Evolutionary conservation across 2,797 vertebrate species (phyloP).

Genomic region (Synaphobranchus kaupii): DNA sequence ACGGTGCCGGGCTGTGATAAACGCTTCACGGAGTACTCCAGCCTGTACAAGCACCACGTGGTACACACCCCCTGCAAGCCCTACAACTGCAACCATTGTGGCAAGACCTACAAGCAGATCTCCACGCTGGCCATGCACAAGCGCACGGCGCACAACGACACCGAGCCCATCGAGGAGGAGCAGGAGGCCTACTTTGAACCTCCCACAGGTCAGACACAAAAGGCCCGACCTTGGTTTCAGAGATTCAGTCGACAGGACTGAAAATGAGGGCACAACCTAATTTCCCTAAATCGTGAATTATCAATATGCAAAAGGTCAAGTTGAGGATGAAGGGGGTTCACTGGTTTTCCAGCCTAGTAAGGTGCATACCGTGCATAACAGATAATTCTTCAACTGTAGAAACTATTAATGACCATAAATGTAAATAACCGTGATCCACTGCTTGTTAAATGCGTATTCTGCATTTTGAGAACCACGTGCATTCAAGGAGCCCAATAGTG

Average conservation of each 20-base stretch:
- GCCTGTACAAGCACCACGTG: slow-evolving; percentile 98
- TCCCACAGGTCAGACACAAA: slow-evolving; percentile 78
- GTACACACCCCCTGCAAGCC: slow-evolving; percentile 99
- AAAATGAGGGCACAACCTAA: too few relatives aligned
- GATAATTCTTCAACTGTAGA: not conserved
- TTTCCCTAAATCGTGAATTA: not conserved
- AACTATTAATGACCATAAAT: not conserved
- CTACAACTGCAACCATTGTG: slow-evolving; percentile 98
- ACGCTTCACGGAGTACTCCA: slow-evolving; percentile 98
- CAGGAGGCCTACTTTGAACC: slow-evolving; percentile 96
- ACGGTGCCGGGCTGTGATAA: slow-evolving; percentile 98
- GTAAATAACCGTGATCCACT: not conserved
- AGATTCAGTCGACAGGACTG: not conserved
- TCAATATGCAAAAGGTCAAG: not conserved
- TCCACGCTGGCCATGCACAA: slow-evolving; percentile 99
- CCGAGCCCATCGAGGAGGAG: slow-evolving; percentile 96
- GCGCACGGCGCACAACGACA: slow-evolving; percentile 94
- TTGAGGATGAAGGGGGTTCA: not conserved
- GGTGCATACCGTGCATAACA: not conserved
- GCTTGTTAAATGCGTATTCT: not conserved
- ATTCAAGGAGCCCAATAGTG: not conserved
- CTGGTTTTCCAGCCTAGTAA: not conserved
- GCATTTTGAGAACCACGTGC: not conserved
- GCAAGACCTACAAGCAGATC: slow-evolving; percentile 99
- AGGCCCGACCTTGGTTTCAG: not conserved